Conservation (phyloP, 2,797 vertebrate genomes). For the Sebastes wilsoni region DNA sequence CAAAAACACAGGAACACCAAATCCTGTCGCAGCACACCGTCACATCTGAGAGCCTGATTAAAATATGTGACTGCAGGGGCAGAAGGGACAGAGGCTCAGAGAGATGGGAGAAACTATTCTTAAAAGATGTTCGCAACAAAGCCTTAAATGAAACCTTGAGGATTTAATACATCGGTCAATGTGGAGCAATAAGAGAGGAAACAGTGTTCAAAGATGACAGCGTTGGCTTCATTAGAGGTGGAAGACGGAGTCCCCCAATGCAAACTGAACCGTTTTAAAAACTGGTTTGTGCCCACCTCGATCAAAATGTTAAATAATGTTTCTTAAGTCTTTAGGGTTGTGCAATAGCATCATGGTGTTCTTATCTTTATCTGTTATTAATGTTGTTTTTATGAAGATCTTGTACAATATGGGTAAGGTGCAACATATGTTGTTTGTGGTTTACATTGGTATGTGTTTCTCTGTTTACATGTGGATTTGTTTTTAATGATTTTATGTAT, state of each 20-base stretch:
- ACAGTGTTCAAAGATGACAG: neutral
- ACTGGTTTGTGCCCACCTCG: too few relatives aligned
- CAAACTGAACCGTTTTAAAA: too few relatives aligned
- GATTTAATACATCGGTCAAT: neutral
- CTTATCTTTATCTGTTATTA: too few relatives aligned
- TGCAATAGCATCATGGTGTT: too few relatives aligned
- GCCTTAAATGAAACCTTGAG: neutral
- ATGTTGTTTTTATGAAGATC: too few relatives aligned
- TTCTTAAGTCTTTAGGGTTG: rapidly evolving
- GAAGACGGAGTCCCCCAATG: neutral
- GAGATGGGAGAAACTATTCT: neutral
- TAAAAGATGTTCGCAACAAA: neutral
- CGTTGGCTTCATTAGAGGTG: neutral
- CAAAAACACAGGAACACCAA: neutral
- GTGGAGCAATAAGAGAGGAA: neutral
- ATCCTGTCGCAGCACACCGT: neutral
- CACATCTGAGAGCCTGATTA: neutral
- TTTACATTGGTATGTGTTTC: too few relatives aligned
- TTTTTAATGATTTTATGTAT: too few relatives aligned
- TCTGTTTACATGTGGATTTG: too few relatives aligned
- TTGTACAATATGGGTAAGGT: too few relatives aligned
- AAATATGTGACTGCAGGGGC: neutral
- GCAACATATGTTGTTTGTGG: too few relatives aligned
- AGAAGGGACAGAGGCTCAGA: neutral
- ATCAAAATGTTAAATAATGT: too few relatives aligned